Base-by-base conservation (phyloP, 2,113 vertebrate genomes). In the Saccopteryx leptura region DNA sequence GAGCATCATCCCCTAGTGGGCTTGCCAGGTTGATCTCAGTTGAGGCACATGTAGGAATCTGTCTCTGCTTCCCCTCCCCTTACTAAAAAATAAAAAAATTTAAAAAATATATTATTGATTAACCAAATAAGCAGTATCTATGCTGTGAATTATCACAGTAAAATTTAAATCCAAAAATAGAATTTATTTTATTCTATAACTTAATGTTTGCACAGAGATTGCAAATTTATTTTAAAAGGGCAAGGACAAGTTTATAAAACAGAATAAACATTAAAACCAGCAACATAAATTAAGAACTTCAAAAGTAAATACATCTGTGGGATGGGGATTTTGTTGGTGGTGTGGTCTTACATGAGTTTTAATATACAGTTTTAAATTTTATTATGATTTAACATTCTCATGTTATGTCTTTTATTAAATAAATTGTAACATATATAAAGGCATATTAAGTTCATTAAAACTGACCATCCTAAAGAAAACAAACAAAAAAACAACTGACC, bases 391-490 rank as follows among this genome's bases (percentile, higher is more conserved):
- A 18, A n/a, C 24, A 39, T 74, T 61, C 2, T 10, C 82, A 71
- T 11, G 66, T 60, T 54, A 52, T 65, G 1, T 31, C 5, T 13
- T 76, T 72, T 93, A 46, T 24, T 75, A 90, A 91, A 66, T 60
- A 11, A 69, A 72, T 84, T 52, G 14, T 28, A 93, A 21, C 65
- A 54, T 13, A 46, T 21, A 87, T 61, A 90, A 80, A 93, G 50
- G 9, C 7, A 90, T 84, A 78, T 91, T 84, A 28, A 91, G 31
- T 28, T 79, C 18, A 83, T 94, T 83, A 83, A 50, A 75, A 56
- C 26, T 23, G 24, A 74, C 82, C 65, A 9, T 33, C 26, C 9
- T 63, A 39, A 39, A 39, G 39, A 39, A 39, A 39, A 39, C 39
- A 39, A 39, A 39, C 39, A 39, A 39, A 39, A 39, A 39, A 39